These are phyloP conservation scores for Leucoraja ocellata DNA, from an alignment of 2,797 vertebrate species.

Conservation along the genomic window DNA sequence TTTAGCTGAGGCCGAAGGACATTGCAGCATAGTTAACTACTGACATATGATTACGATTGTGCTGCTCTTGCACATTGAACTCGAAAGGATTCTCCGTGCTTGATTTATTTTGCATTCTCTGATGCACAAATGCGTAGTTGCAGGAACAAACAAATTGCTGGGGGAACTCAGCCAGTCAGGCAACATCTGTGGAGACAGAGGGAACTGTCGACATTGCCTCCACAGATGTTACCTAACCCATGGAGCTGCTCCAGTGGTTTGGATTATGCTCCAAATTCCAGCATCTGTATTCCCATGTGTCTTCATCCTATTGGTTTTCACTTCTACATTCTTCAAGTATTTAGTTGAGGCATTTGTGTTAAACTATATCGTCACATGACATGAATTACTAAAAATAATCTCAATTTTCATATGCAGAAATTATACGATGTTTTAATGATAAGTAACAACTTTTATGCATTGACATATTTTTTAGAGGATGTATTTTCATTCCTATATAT, in stretches of 20 bases:
- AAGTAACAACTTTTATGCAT: neutral
- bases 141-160: neutral
- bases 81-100: slow-evolving; percentile 14
- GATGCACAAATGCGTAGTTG: neutral
- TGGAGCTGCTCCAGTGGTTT: too few relatives aligned
- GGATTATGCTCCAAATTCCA: too few relatives aligned
- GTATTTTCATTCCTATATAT: neutral
- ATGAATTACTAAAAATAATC: neutral
- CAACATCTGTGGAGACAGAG: too few relatives aligned
- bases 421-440: neutral
- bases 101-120: neutral
- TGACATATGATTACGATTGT: slow-evolving; percentile 15
- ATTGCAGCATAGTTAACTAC: neutral
- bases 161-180: too few relatives aligned
- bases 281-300: too few relatives aligned
- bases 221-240: too few relatives aligned
- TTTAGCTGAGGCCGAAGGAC: neutral
- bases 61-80: neutral
- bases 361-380: neutral
- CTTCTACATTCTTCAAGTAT: neutral
- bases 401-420: neutral
- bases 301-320: neutral
- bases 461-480: neutral
- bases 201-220: too few relatives aligned
- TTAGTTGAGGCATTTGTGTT: neutral